Conservation (phyloP, 2,888 invertebrate species). For the Diplazon laetatorius region DNA sequence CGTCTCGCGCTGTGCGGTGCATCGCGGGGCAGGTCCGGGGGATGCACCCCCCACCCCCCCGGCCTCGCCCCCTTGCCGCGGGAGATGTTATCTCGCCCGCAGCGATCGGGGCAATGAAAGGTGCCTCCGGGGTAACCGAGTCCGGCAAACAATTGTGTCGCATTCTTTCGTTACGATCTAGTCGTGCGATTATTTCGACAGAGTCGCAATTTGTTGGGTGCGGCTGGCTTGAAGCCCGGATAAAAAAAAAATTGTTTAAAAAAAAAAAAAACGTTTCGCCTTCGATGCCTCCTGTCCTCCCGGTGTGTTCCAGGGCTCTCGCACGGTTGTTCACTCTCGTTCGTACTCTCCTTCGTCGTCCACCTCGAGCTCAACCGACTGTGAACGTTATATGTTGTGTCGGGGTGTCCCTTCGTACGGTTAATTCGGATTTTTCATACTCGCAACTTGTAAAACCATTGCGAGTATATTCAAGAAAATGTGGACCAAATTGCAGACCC, state of each 20-base stretch:
- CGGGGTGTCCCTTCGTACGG: no score
- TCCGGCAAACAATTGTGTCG: slow-evolving; percentile 66
- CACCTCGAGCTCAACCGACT: slow-evolving; percentile 49
- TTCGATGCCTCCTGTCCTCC: slow-evolving; percentile 43
- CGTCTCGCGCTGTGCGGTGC: slow-evolving; percentile 45
- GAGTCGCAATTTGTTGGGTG: slow-evolving; percentile 67
- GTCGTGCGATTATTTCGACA: slow-evolving; percentile 68
- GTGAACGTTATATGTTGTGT: no score
- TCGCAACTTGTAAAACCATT: no score
- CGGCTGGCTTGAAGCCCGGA: slow-evolving; percentile 57
- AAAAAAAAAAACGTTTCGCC: no score
- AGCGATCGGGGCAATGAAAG: slow-evolving; percentile 67
- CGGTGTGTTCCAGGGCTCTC: slow-evolving; percentile 2
- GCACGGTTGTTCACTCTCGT: slow-evolving; percentile 2
- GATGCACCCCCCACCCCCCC: no score
- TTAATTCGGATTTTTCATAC: no score
- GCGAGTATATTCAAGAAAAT: no score
- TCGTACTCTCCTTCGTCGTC: slow-evolving; percentile 13
- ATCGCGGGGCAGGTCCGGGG: slow-evolving; percentile 49
- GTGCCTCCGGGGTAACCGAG: slow-evolving; percentile 59
- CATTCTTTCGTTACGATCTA: slow-evolving; percentile 68
- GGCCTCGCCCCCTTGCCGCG: no score
- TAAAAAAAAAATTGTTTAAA: no score
- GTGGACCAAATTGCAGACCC: no score
- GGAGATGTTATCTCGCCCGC: slow-evolving; percentile 67